Conservation (phyloP, 2,888 invertebrate genomes). For the Philaethria dido region DNA sequence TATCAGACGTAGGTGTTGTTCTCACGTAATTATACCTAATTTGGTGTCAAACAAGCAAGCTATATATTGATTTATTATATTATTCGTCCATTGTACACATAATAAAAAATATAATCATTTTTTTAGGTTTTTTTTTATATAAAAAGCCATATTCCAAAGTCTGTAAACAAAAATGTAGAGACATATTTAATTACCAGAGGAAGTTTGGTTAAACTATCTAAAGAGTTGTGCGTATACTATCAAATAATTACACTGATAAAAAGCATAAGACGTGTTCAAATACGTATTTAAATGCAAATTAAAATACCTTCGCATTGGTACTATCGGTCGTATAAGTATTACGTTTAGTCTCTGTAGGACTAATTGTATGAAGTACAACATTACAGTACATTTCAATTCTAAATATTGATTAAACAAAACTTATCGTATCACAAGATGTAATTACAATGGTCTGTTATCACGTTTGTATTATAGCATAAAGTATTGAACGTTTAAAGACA, state of each 20-base stretch:
- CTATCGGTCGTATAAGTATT: not conserved
- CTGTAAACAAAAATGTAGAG: constrained; percentile 51
- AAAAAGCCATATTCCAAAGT: too few relatives aligned
- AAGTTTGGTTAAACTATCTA: constrained; percentile 1
- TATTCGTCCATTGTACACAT: constrained; percentile 52
- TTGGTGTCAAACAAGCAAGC: not conserved
- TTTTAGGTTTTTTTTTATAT: too few relatives aligned
- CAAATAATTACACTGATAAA: constrained; percentile 39
- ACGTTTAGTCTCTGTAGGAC: not conserved
- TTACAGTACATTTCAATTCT: too few relatives aligned
- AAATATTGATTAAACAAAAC: constrained; percentile 26
- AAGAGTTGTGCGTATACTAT: constrained; percentile 22
- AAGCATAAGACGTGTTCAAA: constrained; percentile 20
- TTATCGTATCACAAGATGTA: constrained; percentile 2
- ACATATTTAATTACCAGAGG: constrained; percentile 34
- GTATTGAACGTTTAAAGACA: constrained; percentile 62
- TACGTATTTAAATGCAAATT: constrained; percentile 30
- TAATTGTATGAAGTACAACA: not conserved
- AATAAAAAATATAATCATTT: too few relatives aligned
- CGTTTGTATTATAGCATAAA: constrained; percentile 21
- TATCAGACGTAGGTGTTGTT: not conserved
- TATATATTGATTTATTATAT: constrained; percentile 17
- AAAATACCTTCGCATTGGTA: not conserved
- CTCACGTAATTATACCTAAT: not conserved
- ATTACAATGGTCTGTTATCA: constrained; percentile 20